Base-by-base conservation (phyloP, 1,140 invertebrate genomes). In the Dendroctonus valens region DNA sequence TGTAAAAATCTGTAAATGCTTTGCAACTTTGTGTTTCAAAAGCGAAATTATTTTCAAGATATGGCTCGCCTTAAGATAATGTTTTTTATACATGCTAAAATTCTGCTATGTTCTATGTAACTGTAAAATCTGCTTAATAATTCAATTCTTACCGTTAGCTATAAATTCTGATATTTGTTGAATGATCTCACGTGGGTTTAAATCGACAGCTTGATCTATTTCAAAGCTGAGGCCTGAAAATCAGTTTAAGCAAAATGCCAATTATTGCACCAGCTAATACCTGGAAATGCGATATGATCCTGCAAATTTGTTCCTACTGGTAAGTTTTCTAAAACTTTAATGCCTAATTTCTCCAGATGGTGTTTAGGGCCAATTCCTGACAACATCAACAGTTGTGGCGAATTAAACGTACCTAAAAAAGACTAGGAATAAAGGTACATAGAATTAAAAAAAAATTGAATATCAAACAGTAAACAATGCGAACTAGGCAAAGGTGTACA, bases 151-250 rank as follows among this genome's bases (percentile, higher is more conserved):
- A 12, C 15, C 49, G 15, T 12, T 51, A 12, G 2, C 9, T 12
- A 51, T 11, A 12, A 11, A 46, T 11, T 9, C 12, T 11, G 37
- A 68, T 26, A 9, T 57, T 63, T 42, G 26, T 3, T 46, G 42
- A 46, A 11, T 11, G 12, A 5, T 46, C 8, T 46, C 8, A 12
- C 12, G 42, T 12, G 4, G 1, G 42, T 42, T 15, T 11, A 51
- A n/a, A 53, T 53, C 52, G 8, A 38, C 7, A 7, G 52, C 15
- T 50, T 48, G 41, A 74, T 93, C 87, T 0, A 93, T 82, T 3
- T 91, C 78, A 70, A 92, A 94, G 6, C 91, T 91, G 7, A 93
- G 74, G 0, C 91, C 91, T 6, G 91, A 91, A 0, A 92, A 76
- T 0, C 91, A 42, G 38, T 91, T 0, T 93, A 89, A 74, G 92